phyloP scores from a whole-genome alignment of 2,113 vertebrate genomes.

The Rhombomys opimus region DNA sequence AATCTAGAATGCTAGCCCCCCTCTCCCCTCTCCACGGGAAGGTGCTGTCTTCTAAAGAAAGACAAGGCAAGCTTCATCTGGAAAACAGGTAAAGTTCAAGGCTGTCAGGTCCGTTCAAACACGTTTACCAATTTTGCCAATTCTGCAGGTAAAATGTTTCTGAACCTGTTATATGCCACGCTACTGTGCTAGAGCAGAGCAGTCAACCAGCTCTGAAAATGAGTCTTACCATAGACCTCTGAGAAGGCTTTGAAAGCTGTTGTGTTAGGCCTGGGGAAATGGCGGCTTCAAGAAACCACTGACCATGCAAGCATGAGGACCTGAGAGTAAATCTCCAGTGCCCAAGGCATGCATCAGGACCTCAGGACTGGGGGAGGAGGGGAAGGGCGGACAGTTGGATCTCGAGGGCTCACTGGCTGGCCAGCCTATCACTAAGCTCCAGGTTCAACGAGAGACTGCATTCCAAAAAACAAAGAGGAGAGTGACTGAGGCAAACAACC shows the following conservation, averaged over 20 bases:
- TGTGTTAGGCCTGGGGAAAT: not conserved
- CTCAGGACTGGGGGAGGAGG: rapidly evolving
- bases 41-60: not conserved
- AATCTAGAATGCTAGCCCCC: not conserved
- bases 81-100: constrained; percentile 12
- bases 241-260: constrained; percentile 27
- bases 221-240: not conserved
- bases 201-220: not conserved
- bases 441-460: not conserved
- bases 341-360: no score
- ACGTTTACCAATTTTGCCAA: not conserved
- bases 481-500: not conserved
- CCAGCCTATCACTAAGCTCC: not conserved
- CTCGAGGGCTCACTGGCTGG: not conserved
- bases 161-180: not conserved
- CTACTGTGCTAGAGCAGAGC: not conserved
- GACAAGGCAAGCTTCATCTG: not conserved
- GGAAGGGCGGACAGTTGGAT: not conserved
- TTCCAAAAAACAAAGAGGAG: not conserved
- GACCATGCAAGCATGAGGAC: not conserved
- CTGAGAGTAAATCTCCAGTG: not conserved
- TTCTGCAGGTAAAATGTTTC: not conserved
- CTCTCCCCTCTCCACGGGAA: not conserved
- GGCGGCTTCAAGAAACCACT: not conserved
- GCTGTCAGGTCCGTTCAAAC: not conserved